phyloP scores from a whole-genome alignment of 2,888 invertebrate genomes.

The Helobdella robusta region DNA sequence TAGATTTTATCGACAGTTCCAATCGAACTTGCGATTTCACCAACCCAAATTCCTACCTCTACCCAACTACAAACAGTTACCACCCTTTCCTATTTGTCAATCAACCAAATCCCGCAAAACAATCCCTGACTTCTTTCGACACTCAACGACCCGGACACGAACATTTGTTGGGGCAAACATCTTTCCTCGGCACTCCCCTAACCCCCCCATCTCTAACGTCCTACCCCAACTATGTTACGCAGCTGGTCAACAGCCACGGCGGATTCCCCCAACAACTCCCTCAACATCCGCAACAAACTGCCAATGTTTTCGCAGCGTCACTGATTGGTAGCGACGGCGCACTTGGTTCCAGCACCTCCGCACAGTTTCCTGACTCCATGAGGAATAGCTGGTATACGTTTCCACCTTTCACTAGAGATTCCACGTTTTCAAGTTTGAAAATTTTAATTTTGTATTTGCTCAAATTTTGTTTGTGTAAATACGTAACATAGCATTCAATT shows the following conservation, averaged over 20 bases:
- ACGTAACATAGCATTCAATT: no score
- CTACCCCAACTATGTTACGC: slow-evolving; percentile 1
- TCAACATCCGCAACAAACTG: neutral
- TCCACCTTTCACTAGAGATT: neutral
- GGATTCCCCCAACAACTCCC: no score
- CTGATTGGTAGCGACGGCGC: neutral
- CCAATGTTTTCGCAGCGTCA: slow-evolving; percentile 9
- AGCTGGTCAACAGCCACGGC: slow-evolving; percentile 1
- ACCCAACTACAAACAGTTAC: neutral
- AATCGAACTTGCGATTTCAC: neutral
- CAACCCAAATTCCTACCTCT: neutral
- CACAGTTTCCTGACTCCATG: neutral
- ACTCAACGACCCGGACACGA: neutral
- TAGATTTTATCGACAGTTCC: neutral
- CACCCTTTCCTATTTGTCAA: slow-evolving; percentile 12
- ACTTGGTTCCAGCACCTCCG: neutral
- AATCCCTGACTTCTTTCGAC: neutral
- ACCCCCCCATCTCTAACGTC: neutral
- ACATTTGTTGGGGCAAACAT: neutral
- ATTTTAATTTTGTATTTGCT: slow-evolving; percentile 1
- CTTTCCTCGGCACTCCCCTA: slow-evolving; percentile 1
- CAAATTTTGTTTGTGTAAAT: neutral
- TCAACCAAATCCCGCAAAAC: neutral
- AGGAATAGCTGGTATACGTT: slow-evolving; percentile 9
- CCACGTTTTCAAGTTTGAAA: slow-evolving; percentile 9